A percentile compares a stretch with the other conserved stretches of the same genome.
phyloP scores from a whole-genome alignment of 2,888 invertebrate genomes.

The Diabrotica balteata region DNA sequence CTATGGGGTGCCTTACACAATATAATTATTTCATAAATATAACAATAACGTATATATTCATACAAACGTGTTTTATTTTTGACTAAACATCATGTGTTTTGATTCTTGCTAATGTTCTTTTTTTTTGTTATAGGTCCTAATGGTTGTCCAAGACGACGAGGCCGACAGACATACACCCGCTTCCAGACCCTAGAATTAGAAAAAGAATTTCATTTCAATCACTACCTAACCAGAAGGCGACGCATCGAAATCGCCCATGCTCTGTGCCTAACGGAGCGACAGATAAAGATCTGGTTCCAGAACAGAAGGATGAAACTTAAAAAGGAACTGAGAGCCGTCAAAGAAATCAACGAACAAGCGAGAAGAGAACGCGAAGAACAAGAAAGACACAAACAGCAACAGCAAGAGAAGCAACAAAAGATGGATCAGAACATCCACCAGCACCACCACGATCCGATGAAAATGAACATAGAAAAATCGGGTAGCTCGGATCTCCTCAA shows the following conservation, averaged over 20 bases:
- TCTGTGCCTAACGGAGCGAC: conserved; percentile 93
- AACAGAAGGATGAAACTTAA: conserved; percentile 96
- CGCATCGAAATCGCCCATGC: conserved; percentile 98
- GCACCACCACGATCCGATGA: conserved; percentile 77
- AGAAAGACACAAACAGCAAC: conserved; percentile 89
- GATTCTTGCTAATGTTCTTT: neutral
- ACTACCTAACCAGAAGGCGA: conserved; percentile 93
- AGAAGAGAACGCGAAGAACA: conserved; percentile 89
- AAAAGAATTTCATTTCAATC: conserved; percentile 98
- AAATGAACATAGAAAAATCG: conserved; percentile 74
- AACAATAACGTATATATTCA: too few relatives aligned
- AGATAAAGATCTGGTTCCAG: conserved; percentile 98
- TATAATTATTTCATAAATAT: too few relatives aligned
- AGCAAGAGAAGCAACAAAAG: conserved; percentile 77
- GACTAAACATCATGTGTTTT: too few relatives aligned
- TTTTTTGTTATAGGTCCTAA: conserved; percentile 83
- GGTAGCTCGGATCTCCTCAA: conserved; percentile 78
- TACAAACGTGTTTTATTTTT: too few relatives aligned
- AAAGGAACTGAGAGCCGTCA: conserved; percentile 92
- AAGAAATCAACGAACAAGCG: conserved; percentile 94
- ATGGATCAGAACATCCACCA: conserved; percentile 68
- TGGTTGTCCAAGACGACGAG: conserved; percentile 91
- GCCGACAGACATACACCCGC: conserved; percentile 96
- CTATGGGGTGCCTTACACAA: too few relatives aligned
- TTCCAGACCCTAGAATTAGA: conserved; percentile 98